phyloP scores from a whole-genome alignment of 2,113 vertebrate species.

The Rhinolophus ferrumequinum region DNA sequence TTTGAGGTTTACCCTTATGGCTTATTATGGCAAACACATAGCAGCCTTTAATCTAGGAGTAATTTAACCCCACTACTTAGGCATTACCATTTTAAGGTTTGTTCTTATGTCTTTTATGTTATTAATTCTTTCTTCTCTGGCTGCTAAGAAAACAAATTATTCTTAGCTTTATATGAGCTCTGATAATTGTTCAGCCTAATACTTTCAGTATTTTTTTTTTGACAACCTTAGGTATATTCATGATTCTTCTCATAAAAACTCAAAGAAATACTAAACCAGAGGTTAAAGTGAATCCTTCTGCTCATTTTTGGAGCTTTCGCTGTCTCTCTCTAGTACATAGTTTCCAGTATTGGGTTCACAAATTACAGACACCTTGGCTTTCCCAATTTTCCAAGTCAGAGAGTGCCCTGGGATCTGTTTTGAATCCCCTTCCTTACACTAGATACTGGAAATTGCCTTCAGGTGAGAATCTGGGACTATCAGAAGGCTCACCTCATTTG shows the following conservation, averaged over 20 bases:
- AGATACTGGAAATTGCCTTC: background rate
- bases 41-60: background rate
- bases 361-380: background rate
- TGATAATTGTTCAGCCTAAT: background rate
- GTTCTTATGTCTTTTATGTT: background rate
- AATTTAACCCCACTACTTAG: background rate
- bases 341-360: background rate
- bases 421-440: background rate
- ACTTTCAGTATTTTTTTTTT: background rate
- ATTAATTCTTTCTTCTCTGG: background rate
- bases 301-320: background rate
- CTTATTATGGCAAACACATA: background rate
- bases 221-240: background rate
- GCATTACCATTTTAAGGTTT: background rate
- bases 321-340: background rate
- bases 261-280: background rate
- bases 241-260: background rate
- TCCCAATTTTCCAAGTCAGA: background rate
- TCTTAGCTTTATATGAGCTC: background rate
- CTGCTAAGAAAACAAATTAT: background rate
- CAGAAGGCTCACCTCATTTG: background rate
- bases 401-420: background rate
- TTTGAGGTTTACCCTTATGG: background rate
- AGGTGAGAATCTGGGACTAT: background rate
- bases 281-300: background rate